Base-by-base conservation (phyloP, 2,113 vertebrate genomes). In the Hucho hucho region DNA sequence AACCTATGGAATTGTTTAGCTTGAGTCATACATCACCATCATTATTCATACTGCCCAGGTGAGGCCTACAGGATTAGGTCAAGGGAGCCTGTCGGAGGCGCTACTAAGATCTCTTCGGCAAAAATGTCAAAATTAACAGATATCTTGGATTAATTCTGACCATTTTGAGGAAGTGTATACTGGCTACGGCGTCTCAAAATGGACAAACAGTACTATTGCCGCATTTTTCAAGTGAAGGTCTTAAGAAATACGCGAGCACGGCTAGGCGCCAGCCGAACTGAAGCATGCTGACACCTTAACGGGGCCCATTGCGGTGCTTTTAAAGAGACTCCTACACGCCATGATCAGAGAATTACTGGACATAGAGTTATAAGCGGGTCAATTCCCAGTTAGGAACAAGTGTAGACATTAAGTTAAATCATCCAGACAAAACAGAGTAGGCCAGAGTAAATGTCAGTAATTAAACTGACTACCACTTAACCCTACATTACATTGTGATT, bases 61-160 rank as follows among this genome's bases (percentile, higher is more conserved):
- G 81, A 80, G 53, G 73, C 59, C 22, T 18, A 18, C 37, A 20
- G 49, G 72, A 25, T n/a, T 46, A 56, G 70, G 9, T 74, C 73
- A 82, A 78, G 69, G 56, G 18, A 11, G 37, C 64, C 29, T 84
- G 80, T 83, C 63, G 64, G 37, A 22, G 12, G 70, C 2, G 37
- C 9, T 9, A 43, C 37, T 43, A 43, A 11, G 9, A 43, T 11
- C 1, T 43, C 37, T 43, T 9, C 0, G 37, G 37, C 37, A 43
- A 2, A 37, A 37, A 1, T 0, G 1, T 37, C 32, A 1, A 37
- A 43, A 43, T 43, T 2, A 43, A 43, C 1, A 43, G 37, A 12
- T 43, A 43, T 12, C 37, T 43, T 43, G 9, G 7, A 43, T 43
- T 2, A 43, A 12, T 43, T 43, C 37, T 43, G 37, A 43, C 37